Base-by-base conservation (phyloP, 2,797 vertebrate genomes). In the Euphonia xanthogaster region DNA sequence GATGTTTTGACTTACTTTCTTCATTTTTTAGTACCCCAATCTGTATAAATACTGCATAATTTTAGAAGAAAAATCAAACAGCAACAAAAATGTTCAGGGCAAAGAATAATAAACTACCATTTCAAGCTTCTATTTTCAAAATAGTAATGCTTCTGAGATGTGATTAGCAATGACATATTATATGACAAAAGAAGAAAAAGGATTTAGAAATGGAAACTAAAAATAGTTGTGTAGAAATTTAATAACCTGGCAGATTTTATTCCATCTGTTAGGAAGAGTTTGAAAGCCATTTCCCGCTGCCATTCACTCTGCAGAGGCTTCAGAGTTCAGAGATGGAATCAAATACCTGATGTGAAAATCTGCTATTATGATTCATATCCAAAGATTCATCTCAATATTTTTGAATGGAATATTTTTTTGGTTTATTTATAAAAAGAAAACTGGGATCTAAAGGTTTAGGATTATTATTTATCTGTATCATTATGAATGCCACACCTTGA, bases 241-340 rank as follows among this genome's bases (percentile, higher is more conserved):
- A 97, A 97, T 97, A 97, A 96, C 91, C 87, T 95, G 95, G 68
- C 95, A 96, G 96, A 96, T 95, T 97, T 96, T 95, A 88, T 93
- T 95, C 94, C 96, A 97, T 97, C 96, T 97, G 94, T 91, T 92
- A 78, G 82, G 93, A 90, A 94, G 89, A 91, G 72, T 94, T 96
- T 93, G 94, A 96, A 97, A 94, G 93, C 94, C 90, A 97, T 97
- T 96, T 94, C 96, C 95, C 95, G 92, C 94, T 96, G 95, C 96
- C 86, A 92, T 81, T 97, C 94, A 95, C 77, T 70, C 40, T 5
- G 7, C 33, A 76, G 77, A 94, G 93, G 80, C 76, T 86, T 88
- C 93, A 73, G 88, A 90, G 95, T 95, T 97, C 89, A 88, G 67
- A 77, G 82, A 93, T 57, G 74, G 97, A 97, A 97, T 93, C 95